phyloP scores from a whole-genome alignment of 2,113 vertebrate species.

The Lepus timidus region DNA sequence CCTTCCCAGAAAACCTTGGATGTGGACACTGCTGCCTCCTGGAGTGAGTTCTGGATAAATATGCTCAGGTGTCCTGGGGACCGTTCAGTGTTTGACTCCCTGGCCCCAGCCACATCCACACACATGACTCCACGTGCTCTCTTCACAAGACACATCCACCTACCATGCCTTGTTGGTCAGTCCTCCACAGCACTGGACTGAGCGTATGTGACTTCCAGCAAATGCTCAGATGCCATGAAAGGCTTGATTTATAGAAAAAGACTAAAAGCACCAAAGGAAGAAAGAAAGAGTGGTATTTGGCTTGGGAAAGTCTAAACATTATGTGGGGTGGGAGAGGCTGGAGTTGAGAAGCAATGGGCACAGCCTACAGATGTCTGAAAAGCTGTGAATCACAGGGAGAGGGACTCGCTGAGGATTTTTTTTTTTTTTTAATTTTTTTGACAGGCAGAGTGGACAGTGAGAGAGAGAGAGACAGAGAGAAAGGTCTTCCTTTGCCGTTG shows the following conservation, averaged over 20 bases:
- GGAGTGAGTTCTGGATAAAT: slow-evolving; percentile 59
- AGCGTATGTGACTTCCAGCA: slow-evolving; percentile 18
- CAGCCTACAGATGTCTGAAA: slow-evolving; percentile 40
- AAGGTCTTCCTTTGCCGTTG: too few relatives aligned
- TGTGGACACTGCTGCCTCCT: slow-evolving; percentile 25
- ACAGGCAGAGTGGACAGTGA: too few relatives aligned
- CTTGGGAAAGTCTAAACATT: slow-evolving; percentile 68
- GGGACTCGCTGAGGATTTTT: slow-evolving; percentile 32
- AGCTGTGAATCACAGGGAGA: slow-evolving; percentile 26
- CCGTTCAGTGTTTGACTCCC: slow-evolving; percentile 65
- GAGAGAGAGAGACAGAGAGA: too few relatives aligned
- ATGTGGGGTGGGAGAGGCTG: background rate
- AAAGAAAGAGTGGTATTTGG: slow-evolving; percentile 56
- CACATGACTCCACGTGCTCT: background rate
- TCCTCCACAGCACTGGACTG: slow-evolving; percentile 21
- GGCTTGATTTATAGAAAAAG: slow-evolving; percentile 70
- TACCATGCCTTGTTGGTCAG: background rate
- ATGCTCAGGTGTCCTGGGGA: slow-evolving; percentile 19
- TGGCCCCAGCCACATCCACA: slow-evolving; percentile 48
- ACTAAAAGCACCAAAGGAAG: slow-evolving; percentile 31
- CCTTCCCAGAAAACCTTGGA: background rate
- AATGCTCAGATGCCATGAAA: slow-evolving; percentile 59
- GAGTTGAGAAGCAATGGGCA: slow-evolving; percentile 9
- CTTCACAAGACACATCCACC: background rate
- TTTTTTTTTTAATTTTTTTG: too few relatives aligned